Evolutionary conservation across 2,113 vertebrate species (phyloP).

Genomic region (Isurus oxyrinchus): DNA sequence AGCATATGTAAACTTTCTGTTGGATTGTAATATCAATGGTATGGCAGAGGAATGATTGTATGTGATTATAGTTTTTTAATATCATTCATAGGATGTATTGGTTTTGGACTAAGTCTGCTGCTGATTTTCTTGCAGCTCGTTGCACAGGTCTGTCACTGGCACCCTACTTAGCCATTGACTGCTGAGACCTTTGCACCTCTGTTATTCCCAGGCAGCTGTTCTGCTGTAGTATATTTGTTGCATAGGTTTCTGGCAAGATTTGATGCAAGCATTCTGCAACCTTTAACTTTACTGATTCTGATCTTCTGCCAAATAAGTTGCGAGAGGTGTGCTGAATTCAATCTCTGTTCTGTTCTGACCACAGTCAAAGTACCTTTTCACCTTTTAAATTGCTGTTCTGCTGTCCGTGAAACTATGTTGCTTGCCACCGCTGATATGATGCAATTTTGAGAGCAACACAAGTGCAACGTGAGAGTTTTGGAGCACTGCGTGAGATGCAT

Average conservation of each 20-base stretch:
- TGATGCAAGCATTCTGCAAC: neutral
- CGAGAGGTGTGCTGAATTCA: neutral
- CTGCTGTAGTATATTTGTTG: neutral
- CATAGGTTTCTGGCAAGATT: neutral
- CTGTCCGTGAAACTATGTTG: neutral
- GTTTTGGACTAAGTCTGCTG: neutral
- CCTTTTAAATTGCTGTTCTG: neutral
- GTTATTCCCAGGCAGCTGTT: neutral
- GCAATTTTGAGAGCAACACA: neutral
- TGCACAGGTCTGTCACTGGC: neutral
- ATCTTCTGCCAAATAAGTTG: neutral
- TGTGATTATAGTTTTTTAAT: neutral
- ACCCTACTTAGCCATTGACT: neutral
- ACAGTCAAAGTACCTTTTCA: neutral
- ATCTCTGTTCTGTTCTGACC: neutral
- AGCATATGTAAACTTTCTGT: neutral
- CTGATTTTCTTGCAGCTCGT: neutral
- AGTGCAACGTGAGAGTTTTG: neutral
- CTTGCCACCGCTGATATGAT: neutral
- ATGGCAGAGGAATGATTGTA: neutral
- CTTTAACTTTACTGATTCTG: slow-evolving; percentile 1
- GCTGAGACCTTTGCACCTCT: neutral
- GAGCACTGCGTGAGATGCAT: neutral
- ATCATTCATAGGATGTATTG: neutral
- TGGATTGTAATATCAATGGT: neutral